A percentile compares a stretch with the other conserved stretches of the same genome.
These are phyloP conservation scores for Heterodera filipjevi DNA, from an alignment of 2,888 invertebrate genomes.

Conservation along the genomic window DNA sequence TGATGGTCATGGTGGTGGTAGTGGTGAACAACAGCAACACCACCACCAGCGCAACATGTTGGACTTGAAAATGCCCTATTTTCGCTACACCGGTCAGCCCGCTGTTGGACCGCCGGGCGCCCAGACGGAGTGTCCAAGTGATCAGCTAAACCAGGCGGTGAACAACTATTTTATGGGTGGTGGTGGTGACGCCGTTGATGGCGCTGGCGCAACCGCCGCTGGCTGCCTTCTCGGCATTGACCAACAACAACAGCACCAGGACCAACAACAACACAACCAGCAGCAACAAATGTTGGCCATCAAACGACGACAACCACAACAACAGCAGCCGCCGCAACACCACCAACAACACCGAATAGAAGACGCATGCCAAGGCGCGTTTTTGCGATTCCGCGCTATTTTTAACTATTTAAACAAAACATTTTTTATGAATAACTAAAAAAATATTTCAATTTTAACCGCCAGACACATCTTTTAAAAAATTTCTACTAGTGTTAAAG, in stretches of 20 bases:
- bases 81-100: conserved; percentile 80
- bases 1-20: conserved; percentile 73
- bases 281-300: background rate
- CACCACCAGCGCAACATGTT: conserved; percentile 80
- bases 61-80: conserved; percentile 97
- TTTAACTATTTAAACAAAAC: too few relatives aligned
- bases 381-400: too few relatives aligned
- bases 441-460: too few relatives aligned
- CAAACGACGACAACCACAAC: conserved; percentile 7
- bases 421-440: too few relatives aligned
- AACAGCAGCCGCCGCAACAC: conserved; percentile 9
- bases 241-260: conserved; percentile 1
- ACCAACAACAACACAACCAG: background rate
- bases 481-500: too few relatives aligned
- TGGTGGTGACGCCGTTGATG: too few relatives aligned
- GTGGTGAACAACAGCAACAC: conserved; percentile 57
- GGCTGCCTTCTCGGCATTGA: conserved; percentile 15
- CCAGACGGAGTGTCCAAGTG: conserved; percentile 32
- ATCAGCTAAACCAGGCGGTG: conserved; percentile 18
- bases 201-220: background rate
- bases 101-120: conserved; percentile 22
- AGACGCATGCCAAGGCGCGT: too few relatives aligned
- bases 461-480: too few relatives aligned
- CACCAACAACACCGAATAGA: too few relatives aligned
- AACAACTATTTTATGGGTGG: background rate